Evolutionary conservation across 2,113 vertebrate genomes (phyloP), one percentile per base, ranked within the genome.

Genomic region (Pachycephala philippinensis): DNA sequence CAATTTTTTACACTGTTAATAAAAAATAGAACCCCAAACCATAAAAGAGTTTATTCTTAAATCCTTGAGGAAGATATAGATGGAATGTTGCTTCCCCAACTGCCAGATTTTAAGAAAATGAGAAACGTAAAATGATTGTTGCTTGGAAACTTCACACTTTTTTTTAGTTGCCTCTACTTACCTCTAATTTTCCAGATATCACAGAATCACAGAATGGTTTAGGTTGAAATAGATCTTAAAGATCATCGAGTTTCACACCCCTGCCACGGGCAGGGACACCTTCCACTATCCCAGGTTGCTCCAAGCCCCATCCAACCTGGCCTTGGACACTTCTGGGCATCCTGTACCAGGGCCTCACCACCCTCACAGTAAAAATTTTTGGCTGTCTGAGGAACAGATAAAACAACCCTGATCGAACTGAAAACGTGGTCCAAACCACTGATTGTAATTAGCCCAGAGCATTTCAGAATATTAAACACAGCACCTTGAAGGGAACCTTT

Each of bases 221-320:
- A 30, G 13, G 24, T 45, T 53, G 19, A 23, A 66, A 60, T 12
- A 11, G 9, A 52, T 7, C 4, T 37, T 37, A 27, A 69, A 60
- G 33, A 35, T 13, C 33, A 37, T 10, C 1, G 0, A 7, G 1
- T 33, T 77, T 27, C 17, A 60, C 0, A 2, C 3, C 15, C 3
- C 14, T 39, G 15, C 15, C 15, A 11, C 53, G 33, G 19, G 0
- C 47, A 61, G n/a, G 8, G 28, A 78, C 47, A 39, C 3, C 7
- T 63, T 6, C n/a, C 47, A 17, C 30, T 11, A 4, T 13, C 15
- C 28, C 47, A n/a, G 15, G 8, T 4, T 45, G 8, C 10, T 61
- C 39, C 47, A 40, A 70, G 8, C 8, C 10, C 15, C 1, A 0
- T 54, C 74, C 47, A 79, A 14, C 0, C 24, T n/a, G 56, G 13